These are phyloP conservation scores for Dione vanillae DNA, from an alignment of 2,888 invertebrate genomes.

Conservation along the genomic window DNA sequence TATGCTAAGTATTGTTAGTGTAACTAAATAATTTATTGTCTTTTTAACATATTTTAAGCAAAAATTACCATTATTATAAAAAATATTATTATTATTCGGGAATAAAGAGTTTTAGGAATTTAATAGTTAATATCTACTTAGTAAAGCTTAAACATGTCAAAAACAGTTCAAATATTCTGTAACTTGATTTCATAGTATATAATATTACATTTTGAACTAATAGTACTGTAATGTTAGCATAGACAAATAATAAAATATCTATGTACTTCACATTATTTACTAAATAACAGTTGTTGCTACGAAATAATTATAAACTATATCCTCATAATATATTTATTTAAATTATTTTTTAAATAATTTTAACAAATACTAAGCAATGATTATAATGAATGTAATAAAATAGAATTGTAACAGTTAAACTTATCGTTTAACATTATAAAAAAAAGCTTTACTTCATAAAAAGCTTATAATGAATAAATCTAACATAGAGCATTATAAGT, in stretches of 20 bases:
- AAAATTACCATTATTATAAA: too few relatives aligned
- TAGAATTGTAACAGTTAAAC: background rate
- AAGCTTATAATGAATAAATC: background rate
- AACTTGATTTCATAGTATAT: too few relatives aligned
- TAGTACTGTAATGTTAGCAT: conserved; percentile 6
- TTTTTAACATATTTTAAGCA: too few relatives aligned
- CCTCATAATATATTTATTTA: background rate
- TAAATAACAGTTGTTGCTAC: background rate
- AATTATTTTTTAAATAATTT: background rate
- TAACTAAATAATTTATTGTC: too few relatives aligned
- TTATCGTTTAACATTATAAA: background rate
- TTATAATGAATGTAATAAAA: background rate
- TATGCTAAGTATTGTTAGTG: too few relatives aligned
- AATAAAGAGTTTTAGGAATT: too few relatives aligned
- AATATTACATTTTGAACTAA: too few relatives aligned
- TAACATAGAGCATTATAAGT: background rate
- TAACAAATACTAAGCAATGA: background rate
- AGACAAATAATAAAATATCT: conserved; percentile 2
- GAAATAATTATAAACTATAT: background rate
- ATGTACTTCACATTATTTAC: background rate
- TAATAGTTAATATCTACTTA: too few relatives aligned
- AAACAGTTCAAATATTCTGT: too few relatives aligned
- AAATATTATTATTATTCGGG: too few relatives aligned
- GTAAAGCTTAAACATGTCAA: too few relatives aligned
- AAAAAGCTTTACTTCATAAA: background rate